Conservation (phyloP, 2,113 vertebrate genomes). For the Verasper variegatus region DNA sequence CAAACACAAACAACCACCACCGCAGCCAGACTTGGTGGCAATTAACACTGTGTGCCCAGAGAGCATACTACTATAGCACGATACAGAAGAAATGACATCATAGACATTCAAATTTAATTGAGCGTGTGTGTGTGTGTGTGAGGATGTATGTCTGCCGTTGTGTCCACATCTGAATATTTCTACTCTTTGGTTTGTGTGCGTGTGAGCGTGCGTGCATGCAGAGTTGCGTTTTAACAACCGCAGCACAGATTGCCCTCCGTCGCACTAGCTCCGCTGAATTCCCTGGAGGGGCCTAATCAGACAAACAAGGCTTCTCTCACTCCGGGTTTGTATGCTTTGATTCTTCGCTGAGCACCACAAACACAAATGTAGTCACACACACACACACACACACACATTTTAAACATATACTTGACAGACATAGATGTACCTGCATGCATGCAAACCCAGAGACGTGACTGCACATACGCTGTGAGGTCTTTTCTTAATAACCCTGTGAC, state of each 20-base stretch:
- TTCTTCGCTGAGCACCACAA: conserved; percentile 50
- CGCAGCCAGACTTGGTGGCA: conserved; percentile 35
- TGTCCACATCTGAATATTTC: conserved; percentile 37
- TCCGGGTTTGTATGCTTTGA: conserved; percentile 51
- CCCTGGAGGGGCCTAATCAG: conserved; percentile 64
- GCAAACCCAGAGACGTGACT: background rate
- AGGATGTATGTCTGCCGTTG: conserved; percentile 10
- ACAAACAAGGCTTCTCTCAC: conserved; percentile 62
- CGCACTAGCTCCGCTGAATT: conserved; percentile 42
- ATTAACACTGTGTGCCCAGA: conserved; percentile 60
- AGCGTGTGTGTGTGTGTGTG: conserved; percentile 32
- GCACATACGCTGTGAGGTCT: background rate
- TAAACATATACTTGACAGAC: background rate
- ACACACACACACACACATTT: background rate
- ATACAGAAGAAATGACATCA: conserved; percentile 57
- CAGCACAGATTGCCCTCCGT: conserved; percentile 24
- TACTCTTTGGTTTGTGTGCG: background rate
- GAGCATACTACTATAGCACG: conserved; percentile 25
- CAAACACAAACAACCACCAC: conserved; percentile 44
- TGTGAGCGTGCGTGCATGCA: background rate
- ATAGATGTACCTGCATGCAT: background rate
- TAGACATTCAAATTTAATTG: conserved; percentile 65
- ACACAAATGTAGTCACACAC: conserved; percentile 10
- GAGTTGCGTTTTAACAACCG: conserved; percentile 29
- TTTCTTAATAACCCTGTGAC: conserved; percentile 1